phyloP scores from a whole-genome alignment of 2,888 invertebrate genomes.

The Aleiodes testaceus region DNA sequence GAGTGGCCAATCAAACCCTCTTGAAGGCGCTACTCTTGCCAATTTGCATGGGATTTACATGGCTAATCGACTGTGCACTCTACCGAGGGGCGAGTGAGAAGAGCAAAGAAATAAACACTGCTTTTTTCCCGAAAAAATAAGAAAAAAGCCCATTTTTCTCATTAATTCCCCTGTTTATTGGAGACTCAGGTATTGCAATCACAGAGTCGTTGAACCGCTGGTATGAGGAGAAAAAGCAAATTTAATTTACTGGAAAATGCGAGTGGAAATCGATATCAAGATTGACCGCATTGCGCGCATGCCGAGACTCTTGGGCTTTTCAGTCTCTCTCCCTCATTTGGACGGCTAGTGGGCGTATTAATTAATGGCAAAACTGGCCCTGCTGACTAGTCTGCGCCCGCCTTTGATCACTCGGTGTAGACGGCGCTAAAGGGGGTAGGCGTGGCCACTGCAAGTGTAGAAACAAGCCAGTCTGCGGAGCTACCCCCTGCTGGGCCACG shows the following conservation, averaged over 20 bases:
- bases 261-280: conserved; percentile 40
- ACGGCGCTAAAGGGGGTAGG: conserved; percentile 67
- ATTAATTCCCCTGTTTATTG: conserved; percentile 10
- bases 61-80: conserved; percentile 54
- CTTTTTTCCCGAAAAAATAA: background rate
- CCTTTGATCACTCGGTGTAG: conserved; percentile 63
- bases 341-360: conserved; percentile 68
- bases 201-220: conserved; percentile 17
- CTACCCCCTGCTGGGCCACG: conserved; percentile 46
- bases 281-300: conserved; percentile 47
- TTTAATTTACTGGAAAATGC: conserved; percentile 23
- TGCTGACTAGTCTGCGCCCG: conserved; percentile 59
- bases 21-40: conserved; percentile 62
- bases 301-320: conserved; percentile 43
- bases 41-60: conserved; percentile 69
- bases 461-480: conserved; percentile 65
- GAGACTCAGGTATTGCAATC: conserved; percentile 15
- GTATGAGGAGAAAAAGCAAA: conserved; percentile 21
- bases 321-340: conserved; percentile 61
- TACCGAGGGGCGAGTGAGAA: conserved; percentile 21
- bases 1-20: conserved; percentile 65
- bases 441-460: conserved; percentile 68
- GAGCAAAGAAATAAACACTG: conserved; percentile 23
- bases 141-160: background rate
- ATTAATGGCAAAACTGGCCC: conserved; percentile 62